Conservation (phyloP, 2,888 invertebrate genomes). For the Dinocampus coccinellae region DNA sequence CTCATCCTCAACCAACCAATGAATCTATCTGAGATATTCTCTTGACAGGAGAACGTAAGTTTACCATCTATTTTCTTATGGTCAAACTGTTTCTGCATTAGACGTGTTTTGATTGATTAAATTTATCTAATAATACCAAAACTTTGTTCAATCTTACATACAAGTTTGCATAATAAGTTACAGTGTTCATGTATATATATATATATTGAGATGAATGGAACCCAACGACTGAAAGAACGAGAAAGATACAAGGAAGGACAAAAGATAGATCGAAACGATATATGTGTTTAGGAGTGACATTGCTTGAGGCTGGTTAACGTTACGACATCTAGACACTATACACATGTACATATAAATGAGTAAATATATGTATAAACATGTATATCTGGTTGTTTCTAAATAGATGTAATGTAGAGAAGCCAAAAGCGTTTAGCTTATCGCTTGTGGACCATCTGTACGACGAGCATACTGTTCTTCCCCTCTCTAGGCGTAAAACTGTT, state of each 20-base stretch:
- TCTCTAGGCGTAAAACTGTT: background rate
- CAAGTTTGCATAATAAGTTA: too few relatives aligned
- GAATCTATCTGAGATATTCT: background rate
- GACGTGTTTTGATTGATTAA: conserved; percentile 22
- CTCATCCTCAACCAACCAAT: background rate
- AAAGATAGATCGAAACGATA: conserved; percentile 17
- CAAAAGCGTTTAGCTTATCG: conserved; percentile 66
- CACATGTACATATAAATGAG: conserved; percentile 33
- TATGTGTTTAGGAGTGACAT: conserved; percentile 17
- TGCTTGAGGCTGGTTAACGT: conserved; percentile 40
- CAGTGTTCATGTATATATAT: background rate
- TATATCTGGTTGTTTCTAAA: conserved; percentile 28
- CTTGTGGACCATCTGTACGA: conserved; percentile 58
- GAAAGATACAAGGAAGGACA: conserved; percentile 4
- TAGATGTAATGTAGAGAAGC: conserved; percentile 54
- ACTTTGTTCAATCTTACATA: too few relatives aligned
- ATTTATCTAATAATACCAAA: background rate
- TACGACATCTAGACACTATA: conserved; percentile 25
- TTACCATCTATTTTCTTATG: background rate
- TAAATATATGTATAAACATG: background rate
- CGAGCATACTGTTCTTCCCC: conserved; percentile 55
- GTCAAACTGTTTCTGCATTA: background rate
- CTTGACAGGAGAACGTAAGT: conserved; percentile 10
- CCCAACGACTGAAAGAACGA: background rate
- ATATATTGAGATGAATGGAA: too few relatives aligned